Evolutionary conservation across 1,140 invertebrate species (phyloP).

Genomic region (Drosophila sulfurigaster): DNA sequence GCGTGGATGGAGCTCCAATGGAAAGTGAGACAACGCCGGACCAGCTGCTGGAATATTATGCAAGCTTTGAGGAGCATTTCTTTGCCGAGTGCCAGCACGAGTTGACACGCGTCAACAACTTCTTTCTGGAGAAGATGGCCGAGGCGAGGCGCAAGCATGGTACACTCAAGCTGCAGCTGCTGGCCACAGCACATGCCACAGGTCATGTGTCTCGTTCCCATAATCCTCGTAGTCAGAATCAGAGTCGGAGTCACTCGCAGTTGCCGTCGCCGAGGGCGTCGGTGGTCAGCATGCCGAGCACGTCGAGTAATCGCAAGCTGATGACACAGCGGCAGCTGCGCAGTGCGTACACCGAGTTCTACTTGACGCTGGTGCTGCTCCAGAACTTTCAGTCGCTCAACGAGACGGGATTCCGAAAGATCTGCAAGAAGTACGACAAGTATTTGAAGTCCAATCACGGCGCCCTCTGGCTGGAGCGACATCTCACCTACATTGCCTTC

Average conservation of each 20-base stretch:
- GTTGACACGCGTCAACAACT: constrained; percentile 97
- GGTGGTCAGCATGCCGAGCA: constrained; percentile 31
- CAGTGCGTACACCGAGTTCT: constrained; percentile 99
- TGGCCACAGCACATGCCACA: constrained; percentile 35
- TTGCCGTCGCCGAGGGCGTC: too few relatives aligned
- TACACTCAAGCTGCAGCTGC: constrained; percentile 93
- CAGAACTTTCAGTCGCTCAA: constrained; percentile 97
- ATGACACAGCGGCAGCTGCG: constrained; percentile 93
- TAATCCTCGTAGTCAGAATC: too few relatives aligned
- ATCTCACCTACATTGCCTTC: constrained; percentile 44
- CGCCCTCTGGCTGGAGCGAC: constrained; percentile 32
- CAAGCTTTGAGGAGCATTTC: constrained; percentile 97
- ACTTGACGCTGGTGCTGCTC: constrained; percentile 96
- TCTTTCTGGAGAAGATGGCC: constrained; percentile 98
- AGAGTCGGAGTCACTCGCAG: neutral
- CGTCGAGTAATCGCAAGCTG: constrained; percentile 83
- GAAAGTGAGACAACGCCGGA: neutral
- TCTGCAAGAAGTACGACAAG: constrained; percentile 99
- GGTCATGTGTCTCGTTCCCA: constrained; percentile 18
- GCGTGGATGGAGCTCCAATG: constrained; percentile 51
- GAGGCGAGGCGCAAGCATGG: constrained; percentile 97
- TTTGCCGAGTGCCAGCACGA: constrained; percentile 97
- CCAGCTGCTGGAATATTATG: constrained; percentile 87
- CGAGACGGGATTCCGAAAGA: constrained; percentile 99
- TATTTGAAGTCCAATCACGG: constrained; percentile 44